Conservation (phyloP, 2,797 vertebrate species). For the Odontamblyopus rebecca region DNA sequence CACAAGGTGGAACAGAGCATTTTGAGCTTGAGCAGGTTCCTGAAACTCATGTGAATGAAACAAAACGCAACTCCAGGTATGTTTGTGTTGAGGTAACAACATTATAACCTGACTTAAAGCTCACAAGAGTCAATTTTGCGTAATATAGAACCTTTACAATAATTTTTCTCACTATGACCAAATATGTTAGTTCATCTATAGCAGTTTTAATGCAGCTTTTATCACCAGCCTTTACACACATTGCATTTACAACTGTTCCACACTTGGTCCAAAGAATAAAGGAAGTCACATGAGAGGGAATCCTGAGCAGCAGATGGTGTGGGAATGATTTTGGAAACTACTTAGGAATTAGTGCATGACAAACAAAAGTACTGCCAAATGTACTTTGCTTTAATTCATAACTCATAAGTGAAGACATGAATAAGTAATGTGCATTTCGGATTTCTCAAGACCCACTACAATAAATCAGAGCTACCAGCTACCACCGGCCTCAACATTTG, state of each 20-base stretch:
- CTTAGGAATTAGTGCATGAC: slow-evolving; percentile 67
- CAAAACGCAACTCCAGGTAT: too few species aligned
- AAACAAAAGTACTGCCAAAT: slow-evolving; percentile 65
- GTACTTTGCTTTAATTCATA: slow-evolving; percentile 61
- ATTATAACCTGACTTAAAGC: too few species aligned
- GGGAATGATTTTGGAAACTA: slow-evolving; percentile 66
- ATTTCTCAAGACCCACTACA: slow-evolving; percentile 42
- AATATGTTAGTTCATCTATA: too few species aligned
- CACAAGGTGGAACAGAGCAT: too few species aligned
- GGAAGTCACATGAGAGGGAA: slow-evolving; percentile 27
- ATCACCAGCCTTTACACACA: slow-evolving; percentile 22
- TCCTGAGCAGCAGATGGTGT: slow-evolving; percentile 70
- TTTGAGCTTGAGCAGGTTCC: too few species aligned
- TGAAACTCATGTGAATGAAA: too few species aligned
- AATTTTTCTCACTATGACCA: too few species aligned
- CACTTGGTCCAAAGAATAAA: slow-evolving; percentile 37
- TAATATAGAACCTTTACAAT: too few species aligned
- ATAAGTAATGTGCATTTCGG: slow-evolving; percentile 57
- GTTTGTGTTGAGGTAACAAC: too few species aligned
- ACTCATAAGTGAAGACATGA: slow-evolving; percentile 57
- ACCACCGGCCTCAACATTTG: slow-evolving; percentile 33
- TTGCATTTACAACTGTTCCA: slow-evolving; percentile 46
- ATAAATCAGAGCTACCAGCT: slow-evolving; percentile 43
- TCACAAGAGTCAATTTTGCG: too few species aligned
- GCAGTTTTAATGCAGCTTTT: too few species aligned